phyloP scores from a whole-genome alignment of 1,140 invertebrate genomes.

The Heliconius congener region DNA sequence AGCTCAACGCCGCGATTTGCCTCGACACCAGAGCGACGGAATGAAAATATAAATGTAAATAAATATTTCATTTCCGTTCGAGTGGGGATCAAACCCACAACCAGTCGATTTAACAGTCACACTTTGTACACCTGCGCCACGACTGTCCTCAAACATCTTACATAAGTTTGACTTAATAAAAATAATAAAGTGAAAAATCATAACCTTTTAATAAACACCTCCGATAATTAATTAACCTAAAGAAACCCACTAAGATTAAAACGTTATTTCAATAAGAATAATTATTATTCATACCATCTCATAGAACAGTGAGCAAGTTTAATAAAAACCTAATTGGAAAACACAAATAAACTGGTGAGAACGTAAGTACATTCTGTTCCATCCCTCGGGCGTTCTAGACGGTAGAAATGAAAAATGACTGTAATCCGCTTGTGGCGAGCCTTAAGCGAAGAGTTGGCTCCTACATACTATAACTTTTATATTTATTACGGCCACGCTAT shows the following conservation, averaged over 20 bases:
- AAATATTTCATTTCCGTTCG: too few species aligned
- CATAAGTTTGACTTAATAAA: too few species aligned
- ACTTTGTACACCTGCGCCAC: too few species aligned
- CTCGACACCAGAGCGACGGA: too few species aligned
- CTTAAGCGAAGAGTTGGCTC: constrained; percentile 71
- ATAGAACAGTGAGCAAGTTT: constrained; percentile 4
- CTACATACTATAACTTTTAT: constrained; percentile 67
- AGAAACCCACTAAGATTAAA: neutral
- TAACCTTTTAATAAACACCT: too few species aligned
- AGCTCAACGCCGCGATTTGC: too few species aligned
- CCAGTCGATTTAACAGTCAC: too few species aligned
- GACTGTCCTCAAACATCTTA: too few species aligned
- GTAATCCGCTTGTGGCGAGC: constrained; percentile 75
- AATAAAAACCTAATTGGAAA: constrained; percentile 14
- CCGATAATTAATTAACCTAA: neutral
- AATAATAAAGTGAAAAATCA: too few species aligned
- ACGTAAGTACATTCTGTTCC: constrained; percentile 15
- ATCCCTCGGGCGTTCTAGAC: constrained; percentile 60
- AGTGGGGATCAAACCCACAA: too few species aligned
- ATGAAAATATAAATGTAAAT: too few species aligned
- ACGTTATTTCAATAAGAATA: neutral
- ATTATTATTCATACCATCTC: neutral
- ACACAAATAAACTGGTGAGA: constrained; percentile 10
- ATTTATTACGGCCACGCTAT: constrained; percentile 59
- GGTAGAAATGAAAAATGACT: constrained; percentile 71